phyloP scores from a whole-genome alignment of 2,888 invertebrate species.

The Drosophila pegasa region DNA sequence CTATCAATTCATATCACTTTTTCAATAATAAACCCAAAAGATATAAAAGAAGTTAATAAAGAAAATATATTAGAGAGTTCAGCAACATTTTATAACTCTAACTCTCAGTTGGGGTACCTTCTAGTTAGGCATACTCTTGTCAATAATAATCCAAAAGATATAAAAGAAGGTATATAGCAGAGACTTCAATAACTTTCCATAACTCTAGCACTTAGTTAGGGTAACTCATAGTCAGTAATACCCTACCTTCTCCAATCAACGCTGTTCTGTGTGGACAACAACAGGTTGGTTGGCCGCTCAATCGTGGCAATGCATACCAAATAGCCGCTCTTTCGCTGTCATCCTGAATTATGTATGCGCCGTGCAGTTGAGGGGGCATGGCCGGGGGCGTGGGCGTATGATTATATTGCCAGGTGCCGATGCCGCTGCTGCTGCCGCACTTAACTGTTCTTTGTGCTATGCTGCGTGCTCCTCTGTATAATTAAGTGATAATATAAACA shows the following conservation, averaged over 20 bases:
- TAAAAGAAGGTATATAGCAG: fast-evolving
- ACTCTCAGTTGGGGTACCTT: no score
- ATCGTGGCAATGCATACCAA: slow-evolving; percentile 34
- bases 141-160: no score
- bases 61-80: no score
- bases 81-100: no score
- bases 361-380: not conserved
- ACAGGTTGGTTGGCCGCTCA: slow-evolving; percentile 49
- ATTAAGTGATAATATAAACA: slow-evolving; percentile 52
- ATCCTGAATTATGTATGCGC: slow-evolving; percentile 8
- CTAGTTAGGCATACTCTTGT: no score
- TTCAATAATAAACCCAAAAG: no score
- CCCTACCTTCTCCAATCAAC: slow-evolving; percentile 5
- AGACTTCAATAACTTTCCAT: not conserved
- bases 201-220: not conserved
- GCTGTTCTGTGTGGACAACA: slow-evolving; percentile 22
- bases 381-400: slow-evolving; percentile 3
- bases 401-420: slow-evolving; percentile 5
- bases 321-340: slow-evolving; percentile 15
- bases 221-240: not conserved
- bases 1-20: no score
- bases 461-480: slow-evolving; percentile 16
- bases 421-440: slow-evolving; percentile 4
- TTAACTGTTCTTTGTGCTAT: slow-evolving; percentile 27
- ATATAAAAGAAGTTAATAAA: no score